Percentiles rank a stretch among this genome's conserved stretches.
Conservation (phyloP, 1,140 invertebrate species). For the Diorhabda sublineata region DNA sequence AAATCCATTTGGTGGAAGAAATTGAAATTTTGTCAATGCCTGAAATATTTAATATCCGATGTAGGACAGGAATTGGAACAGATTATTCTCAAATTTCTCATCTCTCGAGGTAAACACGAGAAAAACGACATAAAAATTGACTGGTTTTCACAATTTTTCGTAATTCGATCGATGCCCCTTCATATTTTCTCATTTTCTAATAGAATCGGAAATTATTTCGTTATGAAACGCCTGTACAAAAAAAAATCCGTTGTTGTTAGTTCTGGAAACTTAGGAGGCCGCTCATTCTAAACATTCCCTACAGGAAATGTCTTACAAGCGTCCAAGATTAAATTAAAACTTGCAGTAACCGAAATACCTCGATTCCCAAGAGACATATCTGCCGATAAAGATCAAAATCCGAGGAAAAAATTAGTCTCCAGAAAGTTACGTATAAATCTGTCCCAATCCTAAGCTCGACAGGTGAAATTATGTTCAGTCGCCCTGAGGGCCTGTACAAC, state of each 20-base stretch:
- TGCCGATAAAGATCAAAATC: too few species aligned
- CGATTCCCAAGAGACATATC: too few species aligned
- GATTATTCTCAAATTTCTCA: slow-evolving; percentile 3
- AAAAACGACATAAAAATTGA: not conserved
- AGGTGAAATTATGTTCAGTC: slow-evolving; percentile 14
- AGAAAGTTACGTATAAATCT: not conserved
- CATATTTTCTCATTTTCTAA: too few species aligned
- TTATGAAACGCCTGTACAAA: too few species aligned
- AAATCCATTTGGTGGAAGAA: slow-evolving; percentile 2
- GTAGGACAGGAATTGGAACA: not conserved
- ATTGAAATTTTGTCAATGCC: slow-evolving; percentile 2
- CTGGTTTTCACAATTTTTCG: not conserved
- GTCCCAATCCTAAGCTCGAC: slow-evolving; percentile 7
- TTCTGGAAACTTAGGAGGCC: too few species aligned
- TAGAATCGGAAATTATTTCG: too few species aligned
- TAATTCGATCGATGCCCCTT: too few species aligned
- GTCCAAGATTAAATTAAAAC: too few species aligned
- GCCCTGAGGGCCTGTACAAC: slow-evolving; percentile 8
- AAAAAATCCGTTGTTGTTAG: too few species aligned
- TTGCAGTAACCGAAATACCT: too few species aligned
- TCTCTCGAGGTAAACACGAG: not conserved
- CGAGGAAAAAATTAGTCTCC: not conserved
- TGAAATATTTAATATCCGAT: slow-evolving; percentile 3
- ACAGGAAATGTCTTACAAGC: too few species aligned
- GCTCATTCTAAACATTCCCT: too few species aligned